Evolutionary conservation across 2,113 vertebrate genomes (phyloP).

Genomic region (Bucco capensis): DNA sequence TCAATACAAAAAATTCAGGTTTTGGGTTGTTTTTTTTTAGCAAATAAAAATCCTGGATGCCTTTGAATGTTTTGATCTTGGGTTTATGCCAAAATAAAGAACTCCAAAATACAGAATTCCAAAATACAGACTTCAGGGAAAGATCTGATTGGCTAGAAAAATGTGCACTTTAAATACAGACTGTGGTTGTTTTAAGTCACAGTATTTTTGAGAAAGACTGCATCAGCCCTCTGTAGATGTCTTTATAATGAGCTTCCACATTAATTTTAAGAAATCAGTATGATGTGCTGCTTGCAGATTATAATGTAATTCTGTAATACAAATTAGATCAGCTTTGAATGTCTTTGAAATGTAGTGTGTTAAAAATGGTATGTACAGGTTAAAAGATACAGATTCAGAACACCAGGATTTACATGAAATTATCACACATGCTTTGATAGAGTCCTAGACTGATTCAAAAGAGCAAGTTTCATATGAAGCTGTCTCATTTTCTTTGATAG

Average conservation of each 20-base stretch:
- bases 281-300: constrained; percentile 57
- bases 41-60: neutral
- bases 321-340: constrained; percentile 69
- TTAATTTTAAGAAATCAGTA: constrained; percentile 68
- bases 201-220: constrained; percentile 15
- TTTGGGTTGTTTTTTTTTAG: neutral
- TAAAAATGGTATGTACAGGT: constrained; percentile 72
- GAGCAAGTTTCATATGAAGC: constrained; percentile 70
- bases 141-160: neutral
- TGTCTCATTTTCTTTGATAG: constrained; percentile 75
- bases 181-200: neutral
- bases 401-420: constrained; percentile 78
- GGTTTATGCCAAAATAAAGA: neutral
- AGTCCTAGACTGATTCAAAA: constrained; percentile 75
- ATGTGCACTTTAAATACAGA: neutral
- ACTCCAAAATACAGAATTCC: neutral
- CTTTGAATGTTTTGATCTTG: neutral
- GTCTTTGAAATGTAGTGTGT: constrained; percentile 72
- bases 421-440: constrained; percentile 79
- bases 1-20: neutral
- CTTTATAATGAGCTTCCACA: constrained; percentile 52
- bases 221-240: constrained; percentile 11
- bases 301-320: constrained; percentile 70
- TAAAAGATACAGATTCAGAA: constrained; percentile 75
- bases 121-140: neutral